These are phyloP conservation scores for Drosophila orena DNA, from an alignment of 1,140 invertebrate genomes.

Conservation along the genomic window DNA sequence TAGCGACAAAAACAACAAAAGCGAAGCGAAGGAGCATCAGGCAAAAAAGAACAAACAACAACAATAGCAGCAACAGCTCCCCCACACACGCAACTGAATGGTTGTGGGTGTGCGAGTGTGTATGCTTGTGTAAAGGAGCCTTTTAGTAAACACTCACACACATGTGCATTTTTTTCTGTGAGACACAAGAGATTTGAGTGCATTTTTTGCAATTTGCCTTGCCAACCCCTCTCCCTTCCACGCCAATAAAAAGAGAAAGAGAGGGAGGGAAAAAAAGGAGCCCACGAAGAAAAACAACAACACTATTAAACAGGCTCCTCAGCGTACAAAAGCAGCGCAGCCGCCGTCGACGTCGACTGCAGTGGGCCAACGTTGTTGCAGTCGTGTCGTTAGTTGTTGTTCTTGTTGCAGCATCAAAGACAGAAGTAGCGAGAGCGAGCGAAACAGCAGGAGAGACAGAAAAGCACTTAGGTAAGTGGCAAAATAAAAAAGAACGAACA, in stretches of 20 bases:
- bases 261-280: constrained; percentile 19
- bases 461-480: constrained; percentile 56
- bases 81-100: constrained; percentile 27
- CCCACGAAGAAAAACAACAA: constrained; percentile 49
- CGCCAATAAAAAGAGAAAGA: constrained; percentile 2
- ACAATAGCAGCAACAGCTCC: constrained; percentile 18
- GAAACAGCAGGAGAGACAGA: constrained; percentile 46
- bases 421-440: constrained; percentile 14
- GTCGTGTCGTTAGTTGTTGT: constrained; percentile 51
- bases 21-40: constrained; percentile 8
- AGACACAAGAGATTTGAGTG: constrained; percentile 18
- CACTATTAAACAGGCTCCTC: constrained; percentile 29
- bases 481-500: constrained; percentile 5
- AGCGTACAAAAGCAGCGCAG: constrained; percentile 20
- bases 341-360: constrained; percentile 45
- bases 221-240: constrained; percentile 1
- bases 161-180: constrained; percentile 25
- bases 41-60: constrained; percentile 10
- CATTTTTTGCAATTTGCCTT: constrained; percentile 20
- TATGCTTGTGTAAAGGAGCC: constrained; percentile 18
- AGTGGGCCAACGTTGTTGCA: constrained; percentile 33
- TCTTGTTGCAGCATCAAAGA: constrained; percentile 34
- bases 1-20: constrained; percentile 2
- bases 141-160: constrained; percentile 25
- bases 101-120: constrained; percentile 42